Evolutionary conservation across 2,888 invertebrate species (phyloP), one percentile per base, ranked within the genome.

Genomic region (Dryadula phaetusa): DNA sequence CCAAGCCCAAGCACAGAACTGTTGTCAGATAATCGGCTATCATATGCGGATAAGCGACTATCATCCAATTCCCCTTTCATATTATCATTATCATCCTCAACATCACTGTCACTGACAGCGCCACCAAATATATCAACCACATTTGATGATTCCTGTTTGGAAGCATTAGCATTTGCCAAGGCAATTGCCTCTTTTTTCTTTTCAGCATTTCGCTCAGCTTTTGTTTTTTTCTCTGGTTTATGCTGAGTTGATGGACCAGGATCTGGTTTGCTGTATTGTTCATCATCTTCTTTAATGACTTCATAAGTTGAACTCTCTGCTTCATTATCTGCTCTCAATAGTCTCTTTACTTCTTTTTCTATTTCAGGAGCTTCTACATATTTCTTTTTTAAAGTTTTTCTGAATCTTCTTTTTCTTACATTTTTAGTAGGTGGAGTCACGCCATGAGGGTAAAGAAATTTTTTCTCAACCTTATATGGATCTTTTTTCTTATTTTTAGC

Each of bases 281-380:
- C 96, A 75, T 97, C 96, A 79, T 98, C 97, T 85, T 98, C 98
- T 77, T 96, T 96, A 20, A 98, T 95, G 0, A 98, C 95, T 82
- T 98, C 98, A 95, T 96, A 98, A 69, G 95, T 96, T 0, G 98
- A 96, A 79, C 95, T 95, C 0, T 96, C 96, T 1, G 99, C 99
- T 83, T 99, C 99, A 81, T 98, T 98, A 82, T 99, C 99, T 40
- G 96, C 96, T 72, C 98, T 93, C 8, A 99, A 92, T 64, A 99
- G 90, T 44, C 98, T 94, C 83, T 99, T 98, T 0, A 99, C 98
- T 92, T 99, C 99, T 84, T 99, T 99, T 82, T 99, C 99, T 73
- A 99, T 98, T 92, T 99, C 99, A 0, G 99, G 99, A 25, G 98
- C 98, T 88, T 99, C 99, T 0, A 98, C 97, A 88, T 97, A 98